A percentile compares a stretch with the other conserved stretches of the same genome.
These are phyloP conservation scores for Xiphorhynchus elegans DNA, from an alignment of 2,113 vertebrate genomes.

Conservation along the genomic window DNA sequence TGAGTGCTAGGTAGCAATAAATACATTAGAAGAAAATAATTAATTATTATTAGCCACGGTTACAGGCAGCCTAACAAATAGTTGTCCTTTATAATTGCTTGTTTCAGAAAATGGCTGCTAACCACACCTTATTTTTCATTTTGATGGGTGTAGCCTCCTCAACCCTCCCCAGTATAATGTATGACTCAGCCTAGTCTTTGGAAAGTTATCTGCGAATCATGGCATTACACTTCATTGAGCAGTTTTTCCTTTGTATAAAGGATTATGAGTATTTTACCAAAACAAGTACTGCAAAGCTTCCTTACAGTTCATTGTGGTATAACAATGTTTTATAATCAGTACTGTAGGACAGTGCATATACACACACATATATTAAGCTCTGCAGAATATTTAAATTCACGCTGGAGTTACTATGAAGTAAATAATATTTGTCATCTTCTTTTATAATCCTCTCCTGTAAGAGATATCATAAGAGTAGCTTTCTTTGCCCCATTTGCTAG, in stretches of 20 bases:
- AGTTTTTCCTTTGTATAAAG: background rate
- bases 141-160: background rate
- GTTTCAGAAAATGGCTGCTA: background rate
- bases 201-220: background rate
- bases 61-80: background rate
- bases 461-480: background rate
- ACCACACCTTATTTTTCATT: background rate
- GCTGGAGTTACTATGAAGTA: background rate
- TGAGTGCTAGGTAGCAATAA: background rate
- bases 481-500: constrained; percentile 29
- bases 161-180: accelerated
- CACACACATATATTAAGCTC: background rate
- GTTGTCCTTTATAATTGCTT: background rate
- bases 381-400: constrained; percentile 14
- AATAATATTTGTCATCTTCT: constrained; percentile 3
- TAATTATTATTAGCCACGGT: background rate
- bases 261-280: background rate
- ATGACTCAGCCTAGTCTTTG: background rate
- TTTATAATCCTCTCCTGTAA: background rate
- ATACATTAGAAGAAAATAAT: background rate
- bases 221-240: background rate
- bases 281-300: background rate
- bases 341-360: background rate
- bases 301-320: background rate
- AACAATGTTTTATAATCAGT: background rate